Conservation (phyloP, 2,113 vertebrate species). For the Zootoca vivipara region DNA sequence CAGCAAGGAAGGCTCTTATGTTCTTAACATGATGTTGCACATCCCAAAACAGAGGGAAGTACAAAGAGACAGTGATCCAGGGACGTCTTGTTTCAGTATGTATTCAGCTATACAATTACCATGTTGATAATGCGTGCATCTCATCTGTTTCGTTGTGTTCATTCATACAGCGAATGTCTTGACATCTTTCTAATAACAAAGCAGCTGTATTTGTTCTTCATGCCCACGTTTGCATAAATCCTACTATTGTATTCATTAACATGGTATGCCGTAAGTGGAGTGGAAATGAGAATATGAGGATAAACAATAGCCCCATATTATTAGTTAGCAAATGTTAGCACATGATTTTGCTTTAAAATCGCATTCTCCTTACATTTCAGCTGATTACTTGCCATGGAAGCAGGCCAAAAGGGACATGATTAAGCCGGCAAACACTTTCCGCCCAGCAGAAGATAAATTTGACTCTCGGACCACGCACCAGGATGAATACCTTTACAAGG, state of each 20-base stretch:
- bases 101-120: not conserved
- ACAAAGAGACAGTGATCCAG: not conserved
- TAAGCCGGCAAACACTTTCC: conserved; percentile 37
- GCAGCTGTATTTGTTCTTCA: not conserved
- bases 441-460: conserved; percentile 54
- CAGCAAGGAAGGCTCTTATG: too few species aligned
- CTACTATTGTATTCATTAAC: not conserved
- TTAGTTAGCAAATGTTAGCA: not conserved
- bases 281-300: not conserved
- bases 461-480: conserved; percentile 50
- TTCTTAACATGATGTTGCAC: not conserved
- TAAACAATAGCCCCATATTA: not conserved
- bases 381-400: conserved; percentile 71
- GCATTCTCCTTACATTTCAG: conserved; percentile 70
- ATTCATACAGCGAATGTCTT: not conserved
- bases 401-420: conserved; percentile 45
- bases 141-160: not conserved
- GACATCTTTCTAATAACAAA: not conserved
- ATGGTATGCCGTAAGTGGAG: not conserved
- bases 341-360: not conserved
- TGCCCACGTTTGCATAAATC: not conserved
- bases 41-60: not conserved
- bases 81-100: not conserved
- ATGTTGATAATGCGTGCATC: not conserved
- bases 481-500: conserved; percentile 55